phyloP scores from a whole-genome alignment of 2,888 invertebrate species.

The Anagyrus pseudococci region DNA sequence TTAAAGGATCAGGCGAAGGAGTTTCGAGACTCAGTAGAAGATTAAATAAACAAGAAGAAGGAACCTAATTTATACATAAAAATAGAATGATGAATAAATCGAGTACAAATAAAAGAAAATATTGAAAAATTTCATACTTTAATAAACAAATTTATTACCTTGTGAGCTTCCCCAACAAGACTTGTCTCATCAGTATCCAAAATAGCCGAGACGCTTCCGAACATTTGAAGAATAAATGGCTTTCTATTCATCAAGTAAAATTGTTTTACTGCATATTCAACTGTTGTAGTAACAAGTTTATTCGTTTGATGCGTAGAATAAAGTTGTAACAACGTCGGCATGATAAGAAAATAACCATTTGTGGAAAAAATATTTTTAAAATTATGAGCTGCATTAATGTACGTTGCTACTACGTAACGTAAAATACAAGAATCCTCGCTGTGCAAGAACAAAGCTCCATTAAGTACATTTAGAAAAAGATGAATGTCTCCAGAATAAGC shows the following conservation, averaged over 20 bases:
- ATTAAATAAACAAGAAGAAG: slow-evolving; percentile 90
- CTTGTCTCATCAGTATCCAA: slow-evolving; percentile 90
- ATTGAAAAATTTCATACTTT: background rate
- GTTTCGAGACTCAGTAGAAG: slow-evolving; percentile 90
- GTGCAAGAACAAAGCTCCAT: slow-evolving; percentile 94
- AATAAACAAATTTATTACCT: slow-evolving; percentile 69
- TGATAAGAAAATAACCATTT: slow-evolving; percentile 95
- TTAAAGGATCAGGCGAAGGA: slow-evolving; percentile 91
- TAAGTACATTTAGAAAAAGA: slow-evolving; percentile 95
- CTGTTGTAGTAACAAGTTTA: slow-evolving; percentile 90
- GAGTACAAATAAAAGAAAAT: too few relatives aligned
- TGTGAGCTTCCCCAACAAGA: slow-evolving; percentile 89
- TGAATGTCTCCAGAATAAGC: slow-evolving; percentile 97
- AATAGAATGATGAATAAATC: slow-evolving; percentile 15
- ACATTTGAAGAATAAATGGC: slow-evolving; percentile 98
- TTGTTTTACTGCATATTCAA: slow-evolving; percentile 98
- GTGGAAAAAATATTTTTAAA: slow-evolving; percentile 99
- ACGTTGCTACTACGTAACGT: slow-evolving; percentile 94
- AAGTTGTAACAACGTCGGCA: slow-evolving; percentile 95
- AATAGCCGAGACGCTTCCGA: slow-evolving; percentile 96
- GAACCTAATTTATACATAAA: slow-evolving; percentile 78
- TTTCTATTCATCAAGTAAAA: slow-evolving; percentile 98
- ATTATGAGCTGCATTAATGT: slow-evolving; percentile 96
- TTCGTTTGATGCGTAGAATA: slow-evolving; percentile 99
- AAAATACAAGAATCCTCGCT: slow-evolving; percentile 96